Evolutionary conservation across 2,888 invertebrate genomes (phyloP), one percentile per base, ranked within the genome.

Genomic region (Drosophila ochracea): DNA sequence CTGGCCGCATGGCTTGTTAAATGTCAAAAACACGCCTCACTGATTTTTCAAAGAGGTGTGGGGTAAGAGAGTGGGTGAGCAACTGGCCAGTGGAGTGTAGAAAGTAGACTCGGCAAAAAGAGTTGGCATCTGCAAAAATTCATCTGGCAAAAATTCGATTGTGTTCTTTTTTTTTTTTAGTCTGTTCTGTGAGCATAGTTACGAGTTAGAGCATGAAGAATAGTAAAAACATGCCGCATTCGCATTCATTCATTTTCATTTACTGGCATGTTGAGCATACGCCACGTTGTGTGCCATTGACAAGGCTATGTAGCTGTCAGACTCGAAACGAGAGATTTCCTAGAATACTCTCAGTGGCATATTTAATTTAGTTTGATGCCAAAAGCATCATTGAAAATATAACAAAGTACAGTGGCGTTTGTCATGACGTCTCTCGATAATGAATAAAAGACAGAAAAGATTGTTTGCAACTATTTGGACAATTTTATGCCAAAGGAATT

Each of bases 11-110:
- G 68, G 76, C 89, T 84, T 89, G 86, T 78, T 86, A 86, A 83
- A 87, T 89, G 79, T 79, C 89, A 85, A 76, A 84, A 87, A 68
- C 89, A 87, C 69, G 87, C 77, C 84, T 74, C 82, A 89, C 77
- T 89, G 87, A 84, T 85, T 89, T 73, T 59, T 52, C 76, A 65
- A 59, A 50, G 49, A 11, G 16, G 39, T 19, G 25, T 10, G 11
- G 21, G 5, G 21, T 1, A 5, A 43, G 21, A 21, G 21, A 11
- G 43, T 43, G 43, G 43, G 43, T 11, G 43, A 43, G 43, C 21
- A 21, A 43, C 10, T n/a, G 10, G 37, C 30, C 25, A 19, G 33
- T 9, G 41, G 52, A 25, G 13, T 30, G 41, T 10, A 13, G 16
- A 39, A 43, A 59, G 35, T n/a, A 30, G 21, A 33, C 68, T 60